Evolutionary conservation across 1,140 invertebrate genomes (phyloP).

Genomic region (Achatina immaculata): DNA sequence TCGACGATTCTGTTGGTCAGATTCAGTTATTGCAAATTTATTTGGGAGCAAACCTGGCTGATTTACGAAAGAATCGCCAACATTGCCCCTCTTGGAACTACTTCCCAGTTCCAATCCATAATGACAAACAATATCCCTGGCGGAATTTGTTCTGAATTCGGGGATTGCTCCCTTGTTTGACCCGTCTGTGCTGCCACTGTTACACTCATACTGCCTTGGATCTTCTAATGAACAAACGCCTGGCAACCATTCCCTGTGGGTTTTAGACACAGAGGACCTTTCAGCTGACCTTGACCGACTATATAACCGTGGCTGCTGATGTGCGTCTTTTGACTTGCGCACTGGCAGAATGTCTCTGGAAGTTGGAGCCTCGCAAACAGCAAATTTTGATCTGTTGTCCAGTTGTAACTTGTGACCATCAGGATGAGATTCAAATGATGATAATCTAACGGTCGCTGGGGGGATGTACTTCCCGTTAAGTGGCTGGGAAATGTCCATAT

Average conservation of each 20-base stretch:
- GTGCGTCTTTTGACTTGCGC: not conserved
- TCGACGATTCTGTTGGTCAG: not conserved
- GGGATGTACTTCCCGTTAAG: no score
- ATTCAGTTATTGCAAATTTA: not conserved
- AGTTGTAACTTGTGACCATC: no score
- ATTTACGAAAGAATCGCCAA: not conserved
- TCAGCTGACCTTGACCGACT: conserved; percentile 4
- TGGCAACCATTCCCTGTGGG: no score
- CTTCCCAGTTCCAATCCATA: not conserved
- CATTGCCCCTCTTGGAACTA: not conserved
- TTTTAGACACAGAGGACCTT: not conserved
- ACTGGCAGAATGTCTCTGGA: not conserved
- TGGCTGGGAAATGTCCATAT: no score
- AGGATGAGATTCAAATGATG: no score
- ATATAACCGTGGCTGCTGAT: not conserved
- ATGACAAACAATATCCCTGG: not conserved
- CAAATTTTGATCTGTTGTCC: no score
- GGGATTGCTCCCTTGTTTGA: not conserved
- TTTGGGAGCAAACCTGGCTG: not conserved
- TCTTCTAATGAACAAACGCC: not conserved
- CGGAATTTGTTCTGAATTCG: not conserved
- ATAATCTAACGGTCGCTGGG: no score
- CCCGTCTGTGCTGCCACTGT: not conserved
- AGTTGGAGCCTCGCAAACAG: no score
- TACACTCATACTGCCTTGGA: not conserved